Percentiles rank a stretch among this genome's conserved stretches.
phyloP scores from a whole-genome alignment of 2,113 vertebrate species.

The Tupaia chinensis region DNA sequence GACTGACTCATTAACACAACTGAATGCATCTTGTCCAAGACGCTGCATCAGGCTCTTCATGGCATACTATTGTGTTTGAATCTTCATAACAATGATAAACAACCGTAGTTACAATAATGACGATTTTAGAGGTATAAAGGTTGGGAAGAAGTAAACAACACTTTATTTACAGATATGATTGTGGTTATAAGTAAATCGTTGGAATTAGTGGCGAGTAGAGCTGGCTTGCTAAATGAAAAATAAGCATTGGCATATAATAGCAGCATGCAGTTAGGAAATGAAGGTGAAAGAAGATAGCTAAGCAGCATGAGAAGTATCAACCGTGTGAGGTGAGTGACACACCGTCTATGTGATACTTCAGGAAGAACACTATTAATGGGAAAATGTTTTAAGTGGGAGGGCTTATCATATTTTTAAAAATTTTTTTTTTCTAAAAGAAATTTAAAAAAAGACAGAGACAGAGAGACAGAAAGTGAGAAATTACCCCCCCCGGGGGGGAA shows the following conservation, averaged over 20 bases:
- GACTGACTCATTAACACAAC: background rate
- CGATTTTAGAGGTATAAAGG: background rate
- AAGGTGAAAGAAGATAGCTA: background rate
- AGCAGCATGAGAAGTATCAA: background rate
- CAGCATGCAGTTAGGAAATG: background rate
- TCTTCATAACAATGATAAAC: background rate
- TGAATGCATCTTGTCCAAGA: background rate
- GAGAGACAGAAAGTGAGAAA: too few relatives aligned
- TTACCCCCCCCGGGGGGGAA: too few relatives aligned
- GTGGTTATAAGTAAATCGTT: background rate
- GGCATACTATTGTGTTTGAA: background rate
- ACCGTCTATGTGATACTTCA: background rate
- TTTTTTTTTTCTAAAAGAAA: too few relatives aligned
- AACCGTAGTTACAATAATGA: background rate
- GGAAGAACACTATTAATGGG: background rate
- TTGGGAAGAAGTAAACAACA: background rate
- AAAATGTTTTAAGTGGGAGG: background rate
- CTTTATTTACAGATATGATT: background rate
- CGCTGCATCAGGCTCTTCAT: background rate
- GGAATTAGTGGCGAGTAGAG: background rate
- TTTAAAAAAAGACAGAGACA: too few relatives aligned
- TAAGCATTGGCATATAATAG: background rate
- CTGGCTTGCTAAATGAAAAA: background rate
- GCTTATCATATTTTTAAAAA: background rate
- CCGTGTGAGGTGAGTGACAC: background rate